Evolutionary conservation across 2,888 invertebrate genomes (phyloP), one percentile per base, ranked within the genome.

Genomic region (Toxonevra muliebris): DNA sequence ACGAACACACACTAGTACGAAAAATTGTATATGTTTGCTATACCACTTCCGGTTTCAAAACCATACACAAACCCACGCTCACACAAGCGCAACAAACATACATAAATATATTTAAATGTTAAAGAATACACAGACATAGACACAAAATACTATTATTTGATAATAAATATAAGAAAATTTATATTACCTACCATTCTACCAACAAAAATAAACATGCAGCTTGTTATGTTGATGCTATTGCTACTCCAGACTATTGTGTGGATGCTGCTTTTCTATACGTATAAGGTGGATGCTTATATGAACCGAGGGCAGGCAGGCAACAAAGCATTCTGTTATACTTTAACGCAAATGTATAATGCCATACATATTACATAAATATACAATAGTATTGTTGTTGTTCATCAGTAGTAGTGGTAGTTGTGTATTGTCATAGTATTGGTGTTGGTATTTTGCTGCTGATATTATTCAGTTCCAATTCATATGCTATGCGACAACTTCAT

Each of bases 151-250:
- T 42, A 69, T 61, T 52, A 60, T 65, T 61, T 57, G 65, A 58
- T 57, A 55, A 61, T 65, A 69, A 61, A 69, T 61, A 58, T 60
- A 52, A 58, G 40, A 61, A 59, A 59, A 67, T 67, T 62, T 62
- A 66, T 58, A 54, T 43, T n/a, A 13, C 41, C 43, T n/a, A 40
- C 61, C 45, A 52, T 11, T 40, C 20, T 40, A 60, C n/a, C 53
- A 41, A 62, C 12, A 63, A 63, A 13, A 53, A 63, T 19, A 43
- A 63, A 1, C 13, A 48, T n/a, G 8, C 48, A 2, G 13, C 48
- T 48, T 48, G 48, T 15, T 2, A 15, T 7, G 30, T 30, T 30
- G 40, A 42, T 15, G n/a, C 30, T 30, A 30, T 7, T 30, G 30
- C 2, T 30, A 30, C 30, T 30, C 30, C 30, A 30, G 2, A 30